These are phyloP conservation scores for Eristalinus aeneus DNA, from an alignment of 2,888 invertebrate genomes.

Conservation along the genomic window DNA sequence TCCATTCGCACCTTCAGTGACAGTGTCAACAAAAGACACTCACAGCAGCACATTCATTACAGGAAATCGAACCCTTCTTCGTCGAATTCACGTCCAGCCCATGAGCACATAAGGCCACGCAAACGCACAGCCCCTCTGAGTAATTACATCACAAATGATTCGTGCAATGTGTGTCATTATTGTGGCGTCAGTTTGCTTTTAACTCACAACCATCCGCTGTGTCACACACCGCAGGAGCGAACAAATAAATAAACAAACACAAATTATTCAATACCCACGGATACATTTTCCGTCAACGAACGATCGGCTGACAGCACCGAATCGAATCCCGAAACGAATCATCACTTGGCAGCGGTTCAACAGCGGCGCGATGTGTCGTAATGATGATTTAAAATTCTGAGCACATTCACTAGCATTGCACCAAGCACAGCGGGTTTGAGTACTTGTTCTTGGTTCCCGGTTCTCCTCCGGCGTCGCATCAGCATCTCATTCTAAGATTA, in stretches of 20 bases:
- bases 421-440: not conserved
- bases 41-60: not conserved
- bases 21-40: not conserved
- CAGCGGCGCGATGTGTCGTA: slow-evolving; percentile 1
- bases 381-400: slow-evolving; percentile 59
- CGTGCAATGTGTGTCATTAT: slow-evolving; percentile 39
- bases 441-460: not conserved
- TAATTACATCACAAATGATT: slow-evolving; percentile 30
- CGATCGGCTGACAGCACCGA: slow-evolving; percentile 35
- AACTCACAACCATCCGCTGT: slow-evolving; percentile 24
- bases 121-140: not conserved
- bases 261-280: slow-evolving; percentile 59
- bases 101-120: not conserved
- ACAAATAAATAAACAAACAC: slow-evolving; percentile 42
- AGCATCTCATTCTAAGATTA: slow-evolving; percentile 36
- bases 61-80: slow-evolving; percentile 11
- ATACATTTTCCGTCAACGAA: slow-evolving; percentile 43
- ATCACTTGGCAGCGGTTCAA: slow-evolving; percentile 50
- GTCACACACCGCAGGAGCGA: slow-evolving; percentile 12
- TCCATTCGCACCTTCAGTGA: not conserved
- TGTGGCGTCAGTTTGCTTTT: slow-evolving; percentile 47
- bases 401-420: slow-evolving; percentile 31
- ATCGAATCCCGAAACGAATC: slow-evolving; percentile 3
- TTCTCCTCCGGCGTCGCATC: not conserved
- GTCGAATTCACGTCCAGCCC: not conserved